Evolutionary conservation across 2,888 invertebrate genomes (phyloP).

Genomic region (Drosophila peninsularis): DNA sequence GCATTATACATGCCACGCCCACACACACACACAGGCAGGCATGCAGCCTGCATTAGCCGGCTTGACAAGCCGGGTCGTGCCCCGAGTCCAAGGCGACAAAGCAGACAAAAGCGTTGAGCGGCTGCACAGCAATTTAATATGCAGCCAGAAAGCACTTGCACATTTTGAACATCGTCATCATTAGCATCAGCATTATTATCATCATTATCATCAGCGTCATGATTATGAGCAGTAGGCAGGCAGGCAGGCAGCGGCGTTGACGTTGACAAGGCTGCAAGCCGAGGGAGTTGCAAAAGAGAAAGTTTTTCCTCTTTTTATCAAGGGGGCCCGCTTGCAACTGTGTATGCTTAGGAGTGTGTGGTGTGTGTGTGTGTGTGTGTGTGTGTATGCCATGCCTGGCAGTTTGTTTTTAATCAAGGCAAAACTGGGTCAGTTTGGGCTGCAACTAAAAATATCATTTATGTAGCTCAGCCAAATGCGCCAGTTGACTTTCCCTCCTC

Average conservation of each 20-base stretch:
- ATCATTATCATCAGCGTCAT: constrained; percentile 12
- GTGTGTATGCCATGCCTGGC: constrained; percentile 48
- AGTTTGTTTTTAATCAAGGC: constrained; percentile 80
- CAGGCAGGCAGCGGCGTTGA: constrained; percentile 25
- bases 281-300: constrained; percentile 69
- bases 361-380: constrained; percentile 35
- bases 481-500: constrained; percentile 66
- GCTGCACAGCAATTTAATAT: constrained; percentile 46
- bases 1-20: constrained; percentile 59
- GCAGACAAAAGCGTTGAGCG: constrained; percentile 51
- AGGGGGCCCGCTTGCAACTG: constrained; percentile 26
- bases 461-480: constrained; percentile 68
- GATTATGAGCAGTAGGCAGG: constrained; percentile 21
- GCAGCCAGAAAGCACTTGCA: constrained; percentile 34
- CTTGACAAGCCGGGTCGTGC: constrained; percentile 58
- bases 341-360: constrained; percentile 57
- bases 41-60: constrained; percentile 43
- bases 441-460: constrained; percentile 80
- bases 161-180: constrained; percentile 22
- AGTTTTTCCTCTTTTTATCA: constrained; percentile 43
- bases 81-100: constrained; percentile 54
- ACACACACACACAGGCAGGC: constrained; percentile 38
- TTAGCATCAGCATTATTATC: constrained; percentile 10
- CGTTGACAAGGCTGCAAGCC: constrained; percentile 54
- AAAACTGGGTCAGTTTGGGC: constrained; percentile 75